Percentiles rank a stretch among this genome's conserved stretches.
Conservation (phyloP, 2,888 invertebrate species). For the Gastrophysa polygoni region DNA sequence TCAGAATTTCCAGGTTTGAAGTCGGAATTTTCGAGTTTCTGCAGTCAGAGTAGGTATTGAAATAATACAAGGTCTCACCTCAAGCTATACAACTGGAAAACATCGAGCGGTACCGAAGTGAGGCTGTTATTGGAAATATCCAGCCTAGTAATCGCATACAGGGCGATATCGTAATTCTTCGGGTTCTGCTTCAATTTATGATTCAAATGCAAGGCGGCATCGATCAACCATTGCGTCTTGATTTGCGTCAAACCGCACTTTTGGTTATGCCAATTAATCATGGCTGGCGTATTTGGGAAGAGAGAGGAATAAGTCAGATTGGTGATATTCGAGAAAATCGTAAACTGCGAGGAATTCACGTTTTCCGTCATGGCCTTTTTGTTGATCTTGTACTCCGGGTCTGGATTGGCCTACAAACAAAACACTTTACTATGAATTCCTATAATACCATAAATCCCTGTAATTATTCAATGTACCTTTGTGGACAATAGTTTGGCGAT, state of each 20-base stretch:
- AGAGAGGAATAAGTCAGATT: constrained; percentile 77
- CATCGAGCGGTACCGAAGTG: constrained; percentile 75
- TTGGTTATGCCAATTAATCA: constrained; percentile 92
- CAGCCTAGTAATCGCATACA: constrained; percentile 91
- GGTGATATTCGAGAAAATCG: constrained; percentile 61
- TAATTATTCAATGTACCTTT: constrained; percentile 68
- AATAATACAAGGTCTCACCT: too few relatives aligned
- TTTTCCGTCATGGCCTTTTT: constrained; percentile 80
- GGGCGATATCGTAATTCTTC: constrained; percentile 68
- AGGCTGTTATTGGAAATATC: constrained; percentile 93
- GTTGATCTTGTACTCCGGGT: constrained; percentile 92
- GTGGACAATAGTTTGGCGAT: constrained; percentile 84
- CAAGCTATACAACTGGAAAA: constrained; percentile 81
- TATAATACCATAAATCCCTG: too few relatives aligned
- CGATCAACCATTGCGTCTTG: constrained; percentile 80
- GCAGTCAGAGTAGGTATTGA: too few relatives aligned
- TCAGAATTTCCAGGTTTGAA: too few relatives aligned
- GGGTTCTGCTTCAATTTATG: constrained; percentile 76
- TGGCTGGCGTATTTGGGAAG: constrained; percentile 83
- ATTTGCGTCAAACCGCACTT: constrained; percentile 73
- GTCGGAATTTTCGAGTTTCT: too few relatives aligned
- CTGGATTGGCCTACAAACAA: constrained; percentile 75
- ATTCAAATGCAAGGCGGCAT: constrained; percentile 85
- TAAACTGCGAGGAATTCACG: constrained; percentile 62
- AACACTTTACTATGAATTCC: not conserved